Evolutionary conservation across 2,113 vertebrate species (phyloP).

Genomic region (Fregata magnificens): DNA sequence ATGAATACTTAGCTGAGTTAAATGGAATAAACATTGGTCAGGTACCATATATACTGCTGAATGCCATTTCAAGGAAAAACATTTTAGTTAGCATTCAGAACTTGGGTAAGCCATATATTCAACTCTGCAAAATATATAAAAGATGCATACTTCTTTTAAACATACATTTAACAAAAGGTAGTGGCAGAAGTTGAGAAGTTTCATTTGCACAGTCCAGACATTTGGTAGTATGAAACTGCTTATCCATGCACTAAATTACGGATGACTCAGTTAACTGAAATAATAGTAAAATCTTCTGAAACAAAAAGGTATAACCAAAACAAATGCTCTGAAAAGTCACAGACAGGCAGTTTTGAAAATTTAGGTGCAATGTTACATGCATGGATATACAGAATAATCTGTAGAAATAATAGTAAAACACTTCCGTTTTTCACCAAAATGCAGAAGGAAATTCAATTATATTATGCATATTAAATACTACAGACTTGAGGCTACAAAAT

Average conservation of each 20-base stretch:
- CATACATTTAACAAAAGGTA: slow-evolving; percentile 59
- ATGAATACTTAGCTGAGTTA: slow-evolving; percentile 69
- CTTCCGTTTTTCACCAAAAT: slow-evolving; percentile 71
- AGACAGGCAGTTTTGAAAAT: slow-evolving; percentile 60
- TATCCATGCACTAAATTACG: slow-evolving; percentile 74
- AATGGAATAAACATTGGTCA: slow-evolving; percentile 58
- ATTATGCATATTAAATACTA: slow-evolving; percentile 72
- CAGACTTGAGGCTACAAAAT: slow-evolving; percentile 73
- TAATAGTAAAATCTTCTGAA: background rate
- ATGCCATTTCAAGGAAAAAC: slow-evolving; percentile 60
- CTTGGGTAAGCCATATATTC: slow-evolving; percentile 60
- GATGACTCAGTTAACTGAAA: slow-evolving; percentile 29
- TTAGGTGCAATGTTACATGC: slow-evolving; percentile 70
- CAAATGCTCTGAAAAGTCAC: slow-evolving; percentile 31
- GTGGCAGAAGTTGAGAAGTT: slow-evolving; percentile 63
- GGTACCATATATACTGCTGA: slow-evolving; percentile 60
- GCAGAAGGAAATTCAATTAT: slow-evolving; percentile 72
- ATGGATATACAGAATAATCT: slow-evolving; percentile 56
- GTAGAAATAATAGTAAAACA: slow-evolving; percentile 73
- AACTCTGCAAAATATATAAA: slow-evolving; percentile 73
- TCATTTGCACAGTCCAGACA: slow-evolving; percentile 63
- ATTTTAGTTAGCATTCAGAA: slow-evolving; percentile 68
- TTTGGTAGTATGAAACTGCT: slow-evolving; percentile 67
- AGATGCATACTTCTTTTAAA: slow-evolving; percentile 66
- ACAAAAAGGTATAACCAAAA: slow-evolving; percentile 39